Base-by-base conservation (phyloP, 2,888 invertebrate genomes). In the Parnassius apollo region DNA sequence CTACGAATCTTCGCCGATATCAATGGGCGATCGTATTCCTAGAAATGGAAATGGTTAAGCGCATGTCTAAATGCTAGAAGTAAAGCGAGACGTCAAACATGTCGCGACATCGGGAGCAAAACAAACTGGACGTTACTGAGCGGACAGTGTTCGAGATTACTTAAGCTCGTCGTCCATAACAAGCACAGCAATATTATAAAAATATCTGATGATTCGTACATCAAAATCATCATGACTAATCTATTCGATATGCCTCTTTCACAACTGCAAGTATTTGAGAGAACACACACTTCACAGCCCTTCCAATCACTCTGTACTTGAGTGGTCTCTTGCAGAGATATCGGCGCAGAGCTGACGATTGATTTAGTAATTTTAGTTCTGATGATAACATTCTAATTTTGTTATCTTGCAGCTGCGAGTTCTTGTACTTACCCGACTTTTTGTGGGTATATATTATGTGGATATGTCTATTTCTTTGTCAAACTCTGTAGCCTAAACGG, bases 261-360 rank as follows among this genome's bases (percentile, higher is more conserved):
- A 35, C 35, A 35, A 7, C 35, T 7, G 35, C 1, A 35, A 35
- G 35, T 4, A 35, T 35, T 35, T 35, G 35, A 35, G 4, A 35
- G 35, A 35, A n/a, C n/a, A n/a, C n/a, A n/a, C n/a, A n/a, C n/a
- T n/a, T n/a, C 70, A 62, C 71, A 57, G 66, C 62, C 64, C 65
- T 58, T 68, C 69, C 73, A 73, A 75, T 74, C 72, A 71, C 68
- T 72, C 71, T 70, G 69, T 68, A 68, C 67, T 68, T 70, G 77
- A 76, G 74, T 73, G 71, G 72, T 77, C 66, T 68, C 64, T 59
- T 55, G 57, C 55, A 57, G 55, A 56, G 75, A 75, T 75, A 75
- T 61, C 52, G 66, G 60, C 62, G 66, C 62, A 35, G 35, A 35
- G 35, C 7, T 35, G 35, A 35, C 1, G 7, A 7, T 7, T 7